Percentiles rank a stretch among this genome's conserved stretches.
These are phyloP conservation scores for Pemphigus obesinymphae DNA, from an alignment of 1,140 invertebrate species.

Conservation along the genomic window DNA sequence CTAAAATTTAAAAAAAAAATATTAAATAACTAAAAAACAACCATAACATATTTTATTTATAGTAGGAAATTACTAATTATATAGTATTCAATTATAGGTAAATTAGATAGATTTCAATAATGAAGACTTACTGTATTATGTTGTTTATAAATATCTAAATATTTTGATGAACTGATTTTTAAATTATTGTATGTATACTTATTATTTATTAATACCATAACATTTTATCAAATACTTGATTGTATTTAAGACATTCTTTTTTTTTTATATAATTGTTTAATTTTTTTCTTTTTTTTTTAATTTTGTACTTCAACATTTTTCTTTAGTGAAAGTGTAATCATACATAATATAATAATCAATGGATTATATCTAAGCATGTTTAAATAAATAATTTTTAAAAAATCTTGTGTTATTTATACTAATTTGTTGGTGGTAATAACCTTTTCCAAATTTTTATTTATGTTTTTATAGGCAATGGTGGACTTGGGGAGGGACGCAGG, in stretches of 20 bases:
- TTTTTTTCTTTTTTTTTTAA: conserved; percentile 24
- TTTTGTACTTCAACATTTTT: conserved; percentile 27
- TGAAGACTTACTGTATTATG: neutral
- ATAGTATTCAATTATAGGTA: neutral
- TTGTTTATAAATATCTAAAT: conserved; percentile 1
- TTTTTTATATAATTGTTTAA: conserved; percentile 36
- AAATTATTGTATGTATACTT: neutral
- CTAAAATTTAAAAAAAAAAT: neutral
- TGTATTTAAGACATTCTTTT: conserved; percentile 11
- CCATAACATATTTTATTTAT: neutral
- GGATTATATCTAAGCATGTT: conserved; percentile 4
- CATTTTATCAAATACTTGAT: conserved; percentile 26
- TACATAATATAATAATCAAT: neutral
- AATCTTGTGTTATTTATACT: conserved; percentile 20
- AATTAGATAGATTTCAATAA: neutral
- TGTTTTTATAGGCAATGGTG: too few relatives aligned
- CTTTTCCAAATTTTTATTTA: neutral
- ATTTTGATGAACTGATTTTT: conserved; percentile 13
- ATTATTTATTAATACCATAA: conserved; percentile 21
- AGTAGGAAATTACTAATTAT: too few relatives aligned
- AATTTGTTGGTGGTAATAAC: too few relatives aligned
- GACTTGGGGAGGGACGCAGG: too few relatives aligned
- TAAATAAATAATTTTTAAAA: neutral
- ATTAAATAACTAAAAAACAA: neutral
- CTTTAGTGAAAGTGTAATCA: too few relatives aligned